These are phyloP conservation scores for Chascanopsetta lugubris DNA, from an alignment of 2,113 vertebrate genomes.

Conservation along the genomic window DNA sequence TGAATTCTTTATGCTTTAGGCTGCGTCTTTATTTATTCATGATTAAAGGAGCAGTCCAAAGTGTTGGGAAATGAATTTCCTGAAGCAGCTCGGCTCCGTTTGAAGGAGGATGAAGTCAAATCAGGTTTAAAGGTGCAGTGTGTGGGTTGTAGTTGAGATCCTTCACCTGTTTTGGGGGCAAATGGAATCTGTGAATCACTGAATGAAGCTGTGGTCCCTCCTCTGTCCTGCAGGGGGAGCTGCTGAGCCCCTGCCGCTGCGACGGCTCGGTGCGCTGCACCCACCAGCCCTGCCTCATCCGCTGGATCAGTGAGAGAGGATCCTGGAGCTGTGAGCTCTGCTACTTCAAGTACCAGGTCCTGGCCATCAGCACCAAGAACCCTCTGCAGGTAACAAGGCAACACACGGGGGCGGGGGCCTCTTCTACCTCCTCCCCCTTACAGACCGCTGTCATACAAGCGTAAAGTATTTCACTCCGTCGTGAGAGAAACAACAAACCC, in stretches of 20 bases:
- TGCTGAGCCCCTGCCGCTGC: constrained; percentile 91
- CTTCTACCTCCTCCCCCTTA: too few relatives aligned
- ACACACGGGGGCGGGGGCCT: background rate
- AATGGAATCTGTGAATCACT: background rate
- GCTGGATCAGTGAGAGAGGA: constrained; percentile 92
- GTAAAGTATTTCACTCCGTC: too few relatives aligned
- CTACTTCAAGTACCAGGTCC: constrained; percentile 95
- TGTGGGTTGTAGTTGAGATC: too few relatives aligned
- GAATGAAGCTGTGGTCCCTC: background rate
- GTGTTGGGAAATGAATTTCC: background rate
- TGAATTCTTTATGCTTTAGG: background rate
- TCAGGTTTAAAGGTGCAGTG: too few relatives aligned
- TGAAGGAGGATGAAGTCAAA: background rate
- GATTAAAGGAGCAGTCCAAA: background rate
- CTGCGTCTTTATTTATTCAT: background rate
- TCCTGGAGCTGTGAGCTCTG: constrained; percentile 96
- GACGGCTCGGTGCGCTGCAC: constrained; percentile 91
- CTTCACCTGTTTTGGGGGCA: background rate
- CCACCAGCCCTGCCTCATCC: constrained; percentile 93
- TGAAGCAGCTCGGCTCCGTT: too few relatives aligned
- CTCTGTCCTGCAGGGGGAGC: constrained; percentile 84
- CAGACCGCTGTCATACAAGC: too few relatives aligned
- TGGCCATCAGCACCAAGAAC: constrained; percentile 96
- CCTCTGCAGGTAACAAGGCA: constrained; percentile 86
- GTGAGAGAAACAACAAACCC: background rate